These are phyloP conservation scores for Tanytarsus gracilentus DNA, from an alignment of 2,888 invertebrate genomes.

Conservation along the genomic window DNA sequence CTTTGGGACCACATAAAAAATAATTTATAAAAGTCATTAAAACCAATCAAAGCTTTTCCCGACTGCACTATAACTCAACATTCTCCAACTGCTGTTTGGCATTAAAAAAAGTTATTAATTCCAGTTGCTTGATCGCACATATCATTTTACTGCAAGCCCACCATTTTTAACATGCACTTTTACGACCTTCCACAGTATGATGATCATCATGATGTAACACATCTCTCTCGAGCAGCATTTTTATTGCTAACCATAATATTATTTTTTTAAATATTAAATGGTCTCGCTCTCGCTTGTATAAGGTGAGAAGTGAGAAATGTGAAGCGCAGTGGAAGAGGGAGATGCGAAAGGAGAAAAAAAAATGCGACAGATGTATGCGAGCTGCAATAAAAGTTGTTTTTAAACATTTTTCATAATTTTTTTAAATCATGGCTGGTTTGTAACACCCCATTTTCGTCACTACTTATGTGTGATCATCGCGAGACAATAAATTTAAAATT, in stretches of 20 bases:
- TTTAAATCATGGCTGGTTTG: constrained; percentile 22
- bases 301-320: constrained; percentile 14
- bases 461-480: background rate
- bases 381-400: background rate
- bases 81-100: too few species aligned
- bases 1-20: too few species aligned
- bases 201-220: background rate
- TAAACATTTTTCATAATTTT: constrained; percentile 1
- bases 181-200: too few species aligned
- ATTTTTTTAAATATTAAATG: constrained; percentile 10
- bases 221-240: background rate
- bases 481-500: constrained; percentile 18
- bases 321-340: constrained; percentile 4
- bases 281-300: too few species aligned
- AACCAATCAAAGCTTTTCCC: too few species aligned
- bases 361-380: constrained; percentile 19
- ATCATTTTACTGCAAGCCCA: too few species aligned
- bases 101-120: too few species aligned
- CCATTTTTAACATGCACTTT: constrained; percentile 1
- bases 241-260: constrained; percentile 15
- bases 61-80: too few species aligned
- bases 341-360: background rate
- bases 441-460: background rate
- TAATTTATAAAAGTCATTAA: too few species aligned
- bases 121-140: too few species aligned